These are phyloP conservation scores for Calliscelio sp. DNA, from an alignment of 2,888 invertebrate species.

Conservation along the genomic window DNA sequence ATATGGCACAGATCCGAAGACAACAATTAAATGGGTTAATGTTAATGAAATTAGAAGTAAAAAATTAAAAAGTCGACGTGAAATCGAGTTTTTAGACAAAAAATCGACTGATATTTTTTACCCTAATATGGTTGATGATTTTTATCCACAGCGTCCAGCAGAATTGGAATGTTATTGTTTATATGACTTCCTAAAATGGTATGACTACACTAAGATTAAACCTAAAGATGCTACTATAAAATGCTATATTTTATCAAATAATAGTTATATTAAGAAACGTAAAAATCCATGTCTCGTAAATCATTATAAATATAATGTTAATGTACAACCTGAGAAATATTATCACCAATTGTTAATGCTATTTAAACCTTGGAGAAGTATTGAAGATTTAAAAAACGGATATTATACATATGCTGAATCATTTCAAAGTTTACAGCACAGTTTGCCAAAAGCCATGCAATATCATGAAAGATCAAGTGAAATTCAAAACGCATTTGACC, in stretches of 20 bases:
- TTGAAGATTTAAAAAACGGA: slow-evolving; percentile 73
- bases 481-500: slow-evolving; percentile 19
- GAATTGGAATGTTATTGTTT: slow-evolving; percentile 69
- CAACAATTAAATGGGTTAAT: slow-evolving; percentile 74
- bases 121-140: slow-evolving; percentile 55
- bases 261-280: slow-evolving; percentile 68
- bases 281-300: slow-evolving; percentile 57
- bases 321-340: slow-evolving; percentile 55
- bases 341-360: slow-evolving; percentile 55
- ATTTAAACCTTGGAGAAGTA: slow-evolving; percentile 68
- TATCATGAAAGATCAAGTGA: slow-evolving; percentile 14
- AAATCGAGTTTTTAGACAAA: slow-evolving; percentile 43
- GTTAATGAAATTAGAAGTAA: slow-evolving; percentile 34
- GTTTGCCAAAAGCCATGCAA: neutral
- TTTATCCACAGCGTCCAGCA: slow-evolving; percentile 70
- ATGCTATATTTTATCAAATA: slow-evolving; percentile 19
- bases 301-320: slow-evolving; percentile 52
- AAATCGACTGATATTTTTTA: neutral
- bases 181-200: slow-evolving; percentile 72
- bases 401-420: slow-evolving; percentile 70
- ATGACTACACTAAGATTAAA: slow-evolving; percentile 52
- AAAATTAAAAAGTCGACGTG: slow-evolving; percentile 25
- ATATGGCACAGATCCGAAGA: slow-evolving; percentile 79
- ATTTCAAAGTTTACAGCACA: slow-evolving; percentile 44
- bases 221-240: slow-evolving; percentile 7